phyloP scores from a whole-genome alignment of 1,140 invertebrate species.

The Trachymyrmex septentrionalis region DNA sequence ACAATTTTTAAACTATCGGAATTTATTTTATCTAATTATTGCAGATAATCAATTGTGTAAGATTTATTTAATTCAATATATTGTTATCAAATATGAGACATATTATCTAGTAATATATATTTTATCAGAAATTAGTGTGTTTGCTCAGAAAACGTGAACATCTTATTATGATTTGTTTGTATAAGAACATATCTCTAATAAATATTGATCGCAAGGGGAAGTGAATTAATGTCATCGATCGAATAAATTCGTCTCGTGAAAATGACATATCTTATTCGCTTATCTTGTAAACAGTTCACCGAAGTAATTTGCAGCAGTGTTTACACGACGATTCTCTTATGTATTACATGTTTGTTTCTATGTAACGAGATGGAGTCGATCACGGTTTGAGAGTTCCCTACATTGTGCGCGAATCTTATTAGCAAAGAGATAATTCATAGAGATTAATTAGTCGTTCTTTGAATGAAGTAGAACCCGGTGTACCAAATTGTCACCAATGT shows the following conservation, averaged over 20 bases:
- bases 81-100: background rate
- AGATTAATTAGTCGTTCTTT: constrained; percentile 39
- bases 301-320: constrained; percentile 55
- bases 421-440: constrained; percentile 46
- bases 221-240: background rate
- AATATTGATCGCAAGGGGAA: background rate
- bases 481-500: constrained; percentile 7
- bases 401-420: constrained; percentile 49
- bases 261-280: constrained; percentile 33
- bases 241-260: constrained; percentile 1
- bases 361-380: constrained; percentile 63
- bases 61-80: background rate
- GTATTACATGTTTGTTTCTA: constrained; percentile 66
- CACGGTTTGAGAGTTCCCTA: constrained; percentile 34
- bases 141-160: background rate
- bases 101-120: background rate
- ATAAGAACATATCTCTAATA: background rate
- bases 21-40: background rate
- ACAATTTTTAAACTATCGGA: background rate
- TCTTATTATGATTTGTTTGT: background rate
- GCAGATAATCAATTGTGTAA: background rate
- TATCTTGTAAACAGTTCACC: constrained; percentile 59
- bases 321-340: constrained; percentile 63
- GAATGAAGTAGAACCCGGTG: too few relatives aligned
- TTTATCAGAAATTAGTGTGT: background rate